Conservation (phyloP, 1,140 invertebrate genomes). For the Idris sp. region DNA sequence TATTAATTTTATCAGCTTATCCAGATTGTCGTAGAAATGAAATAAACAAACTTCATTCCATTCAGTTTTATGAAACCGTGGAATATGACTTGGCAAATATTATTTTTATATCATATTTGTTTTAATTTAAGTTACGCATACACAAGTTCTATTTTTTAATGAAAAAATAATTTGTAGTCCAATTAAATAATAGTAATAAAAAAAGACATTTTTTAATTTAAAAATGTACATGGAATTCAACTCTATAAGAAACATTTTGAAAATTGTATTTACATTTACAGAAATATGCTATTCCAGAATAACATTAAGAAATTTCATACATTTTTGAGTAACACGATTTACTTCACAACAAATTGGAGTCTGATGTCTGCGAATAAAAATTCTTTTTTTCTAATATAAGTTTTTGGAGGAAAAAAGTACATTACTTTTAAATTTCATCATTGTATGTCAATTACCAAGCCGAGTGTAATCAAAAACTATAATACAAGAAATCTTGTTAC, state of each 20-base stretch:
- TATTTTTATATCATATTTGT: no score
- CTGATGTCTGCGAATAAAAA: background rate
- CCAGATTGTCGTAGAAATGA: no score
- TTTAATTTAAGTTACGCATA: no score
- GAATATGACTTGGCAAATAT: no score
- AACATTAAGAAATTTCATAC: background rate
- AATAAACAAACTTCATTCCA: no score
- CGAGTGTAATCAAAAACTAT: slow-evolving; percentile 33
- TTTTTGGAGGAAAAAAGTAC: slow-evolving; percentile 1
- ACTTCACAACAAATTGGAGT: no score
- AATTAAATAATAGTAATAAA: no score
- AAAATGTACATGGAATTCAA: slow-evolving; percentile 2
- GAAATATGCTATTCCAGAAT: background rate
- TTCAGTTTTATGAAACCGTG: no score
- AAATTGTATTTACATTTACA: slow-evolving; percentile 3
- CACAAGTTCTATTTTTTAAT: no score
- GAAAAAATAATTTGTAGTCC: no score
- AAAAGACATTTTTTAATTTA: slow-evolving; percentile 1
- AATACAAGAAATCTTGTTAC: no score
- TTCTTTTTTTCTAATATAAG: background rate
- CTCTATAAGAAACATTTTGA: background rate
- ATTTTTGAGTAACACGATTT: slow-evolving; percentile 2
- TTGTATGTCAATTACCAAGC: slow-evolving; percentile 25
- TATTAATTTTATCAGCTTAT: no score
- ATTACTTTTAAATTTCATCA: slow-evolving; percentile 26